Evolutionary conservation across 2,888 invertebrate genomes (phyloP), one percentile per base, ranked within the genome.

Genomic region (Drosophila gaucha): DNA sequence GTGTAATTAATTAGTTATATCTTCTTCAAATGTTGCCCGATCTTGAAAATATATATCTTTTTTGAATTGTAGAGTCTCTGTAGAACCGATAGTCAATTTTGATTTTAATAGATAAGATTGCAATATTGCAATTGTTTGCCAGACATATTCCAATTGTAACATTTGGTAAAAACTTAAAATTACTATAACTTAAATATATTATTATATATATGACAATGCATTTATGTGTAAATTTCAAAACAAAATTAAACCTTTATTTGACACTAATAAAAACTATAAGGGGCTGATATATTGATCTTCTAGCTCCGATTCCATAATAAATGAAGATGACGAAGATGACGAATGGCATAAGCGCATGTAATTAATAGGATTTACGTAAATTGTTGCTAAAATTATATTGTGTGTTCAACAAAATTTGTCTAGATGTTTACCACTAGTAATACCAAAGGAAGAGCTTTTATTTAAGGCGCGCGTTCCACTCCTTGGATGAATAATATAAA

Each of bases 211-310:
- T 26, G 24, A 24, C n/a, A n/a, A n/a, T n/a, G n/a, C n/a, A 36
- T 14, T 24, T 8, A 26, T 5, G 22, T n/a, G 10, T 8, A 16
- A n/a, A n/a, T n/a, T n/a, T n/a, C 14, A 10, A 12, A 47, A 8
- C 41, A 9, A 24, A 16, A 39, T 66, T 76, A 75, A 14, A 38
- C 54, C 46, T 88, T 88, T 9, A 52, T 60, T 89, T 90, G 14
- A 84, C 76, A 14, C 89, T 58, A 31, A 90, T 70, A 56, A 88
- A 90, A 47, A 96, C 95, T 91, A 96, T 97, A 58, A 96, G 93
- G 22, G 97, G 97, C 85, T 95, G 94, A 92, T 97, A 97, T 97
- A 96, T 87, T 96, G 96, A 80, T 95, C 90, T 56, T 95, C 94
- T 90, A 95, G 94, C 91, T 97, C 96, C 16, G 96, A 95, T 92